These are phyloP conservation scores for Cacoxenus indagator DNA, from an alignment of 2,888 invertebrate genomes.

Conservation along the genomic window DNA sequence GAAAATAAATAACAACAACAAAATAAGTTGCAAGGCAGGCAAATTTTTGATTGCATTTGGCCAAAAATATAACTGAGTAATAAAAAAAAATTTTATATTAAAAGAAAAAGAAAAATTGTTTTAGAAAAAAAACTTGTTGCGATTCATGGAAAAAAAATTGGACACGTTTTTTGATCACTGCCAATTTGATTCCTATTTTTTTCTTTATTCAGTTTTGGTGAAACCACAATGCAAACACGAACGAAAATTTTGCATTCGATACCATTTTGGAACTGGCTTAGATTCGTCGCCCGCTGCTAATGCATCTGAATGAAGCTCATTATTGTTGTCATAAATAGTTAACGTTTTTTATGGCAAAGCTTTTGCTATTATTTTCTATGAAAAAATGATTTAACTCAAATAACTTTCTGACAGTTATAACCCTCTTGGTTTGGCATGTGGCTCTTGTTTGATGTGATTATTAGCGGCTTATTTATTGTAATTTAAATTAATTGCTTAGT, in stretches of 20 bases:
- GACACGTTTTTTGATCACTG: neutral
- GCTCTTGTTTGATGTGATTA: neutral
- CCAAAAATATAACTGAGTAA: neutral
- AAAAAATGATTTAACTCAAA: neutral
- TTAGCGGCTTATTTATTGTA: slow-evolving; percentile 4
- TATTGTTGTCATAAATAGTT: neutral
- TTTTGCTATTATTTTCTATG: too few relatives aligned
- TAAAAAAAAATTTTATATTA: too few relatives aligned
- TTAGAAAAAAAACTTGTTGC: too few relatives aligned
- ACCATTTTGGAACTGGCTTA: neutral
- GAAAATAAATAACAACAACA: neutral
- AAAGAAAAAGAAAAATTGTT: too few relatives aligned
- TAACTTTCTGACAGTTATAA: neutral
- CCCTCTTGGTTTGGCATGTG: too few relatives aligned
- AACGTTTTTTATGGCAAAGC: neutral
- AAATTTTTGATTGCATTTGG: neutral
- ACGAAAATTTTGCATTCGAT: neutral
- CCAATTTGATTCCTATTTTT: neutral
- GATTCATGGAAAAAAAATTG: neutral
- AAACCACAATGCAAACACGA: neutral
- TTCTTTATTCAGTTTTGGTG: neutral
- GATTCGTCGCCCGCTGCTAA: neutral
- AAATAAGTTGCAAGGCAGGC: neutral
- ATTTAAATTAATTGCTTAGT: neutral
- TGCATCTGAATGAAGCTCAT: neutral